Base-by-base conservation (phyloP, 2,888 invertebrate species). In the Tricholauxania praeusta region DNA sequence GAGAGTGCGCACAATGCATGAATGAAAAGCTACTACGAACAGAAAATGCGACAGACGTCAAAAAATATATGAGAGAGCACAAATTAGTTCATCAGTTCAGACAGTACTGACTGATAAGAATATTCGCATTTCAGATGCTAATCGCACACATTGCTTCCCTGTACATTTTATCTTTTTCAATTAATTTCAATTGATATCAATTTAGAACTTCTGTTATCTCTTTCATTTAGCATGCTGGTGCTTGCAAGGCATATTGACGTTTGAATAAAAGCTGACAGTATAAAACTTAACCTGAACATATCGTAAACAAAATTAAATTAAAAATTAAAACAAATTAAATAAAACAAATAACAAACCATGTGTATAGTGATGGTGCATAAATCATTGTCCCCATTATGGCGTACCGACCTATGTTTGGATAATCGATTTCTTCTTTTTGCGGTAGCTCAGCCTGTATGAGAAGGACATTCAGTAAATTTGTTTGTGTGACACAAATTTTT, bases 351-450 rank as follows among this genome's bases (percentile, higher is more conserved):
- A 86, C 85, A 82, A 83, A 92, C 92, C 92, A 92, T 83, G 88
- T 84, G 80, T 90, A 90, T 77, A 92, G 87, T 71, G 91, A 87
- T 71, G 92, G 91, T 74, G 91, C 91, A 83, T 90, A 91, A 75
- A 90, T 86, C 74, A 87, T 83, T 73, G 91, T 90, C 66, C 92
- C 92, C 87, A 91, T 89, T 74, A 91, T 85, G 10, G 89, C 89
- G 85, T 91, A 92, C 82, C 91, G 88, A 80, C 88, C 88, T 77
- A 92, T 84, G 65, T 89, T 87, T 75, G 85, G 86, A 76, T 85
- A 87, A 86, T 91, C 90, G 81, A 89, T 87, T 73, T 88, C 85
- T 83, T 86, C 79, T 39, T 51, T 62, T 86, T 83, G 64, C 81
- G 73, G 78, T 75, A 57, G 71, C 65, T 77, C 74, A 64, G 76